Percentiles rank a stretch among this genome's conserved stretches.
Conservation (phyloP, 1,140 invertebrate species). For the Akabosia matsudoensis region DNA sequence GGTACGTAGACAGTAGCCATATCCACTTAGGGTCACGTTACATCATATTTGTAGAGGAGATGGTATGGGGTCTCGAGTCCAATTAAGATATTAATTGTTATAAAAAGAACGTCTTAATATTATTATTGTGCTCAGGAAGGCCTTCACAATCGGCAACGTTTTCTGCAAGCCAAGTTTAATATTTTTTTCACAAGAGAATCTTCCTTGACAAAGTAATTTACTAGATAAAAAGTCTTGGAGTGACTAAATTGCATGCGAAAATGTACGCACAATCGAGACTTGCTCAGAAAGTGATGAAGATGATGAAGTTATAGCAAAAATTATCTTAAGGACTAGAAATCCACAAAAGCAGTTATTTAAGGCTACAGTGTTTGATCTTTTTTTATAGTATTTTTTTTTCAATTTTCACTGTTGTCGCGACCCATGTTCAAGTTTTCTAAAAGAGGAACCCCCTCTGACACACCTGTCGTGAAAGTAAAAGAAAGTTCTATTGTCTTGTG, state of each 20-base stretch:
- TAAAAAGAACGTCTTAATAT: neutral
- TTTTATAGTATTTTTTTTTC: neutral
- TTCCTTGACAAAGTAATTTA: neutral
- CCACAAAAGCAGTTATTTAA: neutral
- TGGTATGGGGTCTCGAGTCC: neutral
- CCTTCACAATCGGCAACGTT: too few relatives aligned
- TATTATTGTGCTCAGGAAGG: neutral
- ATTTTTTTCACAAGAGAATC: neutral
- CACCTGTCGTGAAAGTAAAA: too few relatives aligned
- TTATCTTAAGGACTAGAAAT: too few relatives aligned
- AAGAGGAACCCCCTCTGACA: neutral
- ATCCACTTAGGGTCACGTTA: neutral
- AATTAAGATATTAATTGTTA: neutral
- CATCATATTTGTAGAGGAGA: neutral
- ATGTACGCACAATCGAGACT: too few relatives aligned
- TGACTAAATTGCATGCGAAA: neutral
- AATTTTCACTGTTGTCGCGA: neutral
- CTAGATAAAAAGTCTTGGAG: neutral
- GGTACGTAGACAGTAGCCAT: neutral
- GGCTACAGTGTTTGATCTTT: neutral
- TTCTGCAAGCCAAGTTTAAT: neutral
- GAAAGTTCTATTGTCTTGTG: neutral
- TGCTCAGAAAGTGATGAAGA: neutral
- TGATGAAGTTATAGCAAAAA: too few relatives aligned
- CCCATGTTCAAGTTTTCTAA: neutral